A percentile compares a stretch with the other conserved stretches of the same genome.
Evolutionary conservation across 2,888 invertebrate genomes (phyloP).

Genomic region (Craniophora ligustri): DNA sequence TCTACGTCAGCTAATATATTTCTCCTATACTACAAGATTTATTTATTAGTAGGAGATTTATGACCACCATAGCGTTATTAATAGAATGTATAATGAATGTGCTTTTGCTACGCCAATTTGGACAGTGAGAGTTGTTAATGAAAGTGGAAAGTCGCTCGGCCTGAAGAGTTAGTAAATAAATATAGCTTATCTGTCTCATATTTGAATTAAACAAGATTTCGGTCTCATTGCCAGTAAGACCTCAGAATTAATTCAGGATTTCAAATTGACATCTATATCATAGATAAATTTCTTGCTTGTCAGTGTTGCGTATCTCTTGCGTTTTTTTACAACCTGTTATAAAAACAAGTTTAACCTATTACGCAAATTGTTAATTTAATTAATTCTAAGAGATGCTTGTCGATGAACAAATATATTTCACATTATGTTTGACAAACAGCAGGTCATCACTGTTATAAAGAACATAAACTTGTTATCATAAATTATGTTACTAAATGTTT

Average conservation of each 20-base stretch:
- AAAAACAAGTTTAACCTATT: slow-evolving; percentile 43
- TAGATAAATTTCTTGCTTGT: slow-evolving; percentile 23
- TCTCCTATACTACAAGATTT: neutral
- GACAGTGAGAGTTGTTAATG: slow-evolving; percentile 37
- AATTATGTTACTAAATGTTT: slow-evolving; percentile 17
- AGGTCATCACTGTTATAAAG: slow-evolving; percentile 31
- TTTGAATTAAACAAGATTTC: slow-evolving; percentile 21
- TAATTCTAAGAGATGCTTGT: slow-evolving; percentile 20
- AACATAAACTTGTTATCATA: slow-evolving; percentile 24
- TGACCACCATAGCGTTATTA: too few relatives aligned
- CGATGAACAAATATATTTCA: slow-evolving; percentile 35
- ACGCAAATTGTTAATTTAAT: slow-evolving; percentile 45
- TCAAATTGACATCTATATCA: slow-evolving; percentile 18
- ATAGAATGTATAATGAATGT: slow-evolving; percentile 22
- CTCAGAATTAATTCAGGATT: slow-evolving; percentile 20
- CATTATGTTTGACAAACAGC: slow-evolving; percentile 25
- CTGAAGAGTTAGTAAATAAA: slow-evolving; percentile 29
- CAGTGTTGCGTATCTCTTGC: slow-evolving; percentile 34
- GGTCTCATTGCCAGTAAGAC: slow-evolving; percentile 7
- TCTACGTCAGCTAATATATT: slow-evolving; percentile 64
- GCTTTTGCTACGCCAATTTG: slow-evolving; percentile 31
- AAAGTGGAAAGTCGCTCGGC: slow-evolving; percentile 42
- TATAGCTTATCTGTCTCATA: slow-evolving; percentile 13
- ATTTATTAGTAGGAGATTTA: too few relatives aligned
- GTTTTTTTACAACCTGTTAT: slow-evolving; percentile 42